These are phyloP conservation scores for Alectoris magna DNA, from an alignment of 2,797 vertebrate genomes.

Conservation along the genomic window DNA sequence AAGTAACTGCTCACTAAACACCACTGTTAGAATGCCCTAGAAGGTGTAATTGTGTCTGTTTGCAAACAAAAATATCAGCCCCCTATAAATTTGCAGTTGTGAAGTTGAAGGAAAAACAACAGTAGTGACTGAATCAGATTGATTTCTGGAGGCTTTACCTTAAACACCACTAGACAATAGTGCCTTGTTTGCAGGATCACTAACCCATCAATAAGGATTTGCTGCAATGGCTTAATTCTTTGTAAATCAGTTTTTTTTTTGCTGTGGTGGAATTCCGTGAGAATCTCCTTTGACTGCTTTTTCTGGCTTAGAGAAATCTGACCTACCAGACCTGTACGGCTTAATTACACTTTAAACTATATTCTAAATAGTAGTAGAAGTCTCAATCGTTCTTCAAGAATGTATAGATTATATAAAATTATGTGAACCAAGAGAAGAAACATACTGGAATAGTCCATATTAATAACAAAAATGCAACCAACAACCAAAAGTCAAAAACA, in stretches of 20 bases:
- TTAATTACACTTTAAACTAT: neutral
- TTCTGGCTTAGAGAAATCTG: neutral
- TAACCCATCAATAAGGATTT: slow-evolving; percentile 30
- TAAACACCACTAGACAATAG: neutral
- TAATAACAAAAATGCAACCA: neutral
- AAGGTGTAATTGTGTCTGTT: neutral
- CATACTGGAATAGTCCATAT: neutral
- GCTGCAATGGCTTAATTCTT: slow-evolving; percentile 9
- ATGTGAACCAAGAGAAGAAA: neutral
- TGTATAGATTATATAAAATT: neutral
- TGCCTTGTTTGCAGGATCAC: neutral
- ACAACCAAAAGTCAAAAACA: neutral
- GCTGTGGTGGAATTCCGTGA: neutral
- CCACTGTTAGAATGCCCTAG: neutral
- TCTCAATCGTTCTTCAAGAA: neutral
- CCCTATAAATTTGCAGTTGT: rapidly evolving
- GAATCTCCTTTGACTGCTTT: neutral
- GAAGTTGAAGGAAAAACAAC: neutral
- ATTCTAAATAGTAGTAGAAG: neutral
- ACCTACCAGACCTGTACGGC: neutral
- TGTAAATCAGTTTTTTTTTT: neutral
- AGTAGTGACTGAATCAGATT: neutral
- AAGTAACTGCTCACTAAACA: neutral
- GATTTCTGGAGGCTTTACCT: slow-evolving; percentile 1
- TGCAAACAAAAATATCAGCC: neutral